Evolutionary conservation across 1,140 invertebrate species (phyloP).

Genomic region (Colletes latitarsis): DNA sequence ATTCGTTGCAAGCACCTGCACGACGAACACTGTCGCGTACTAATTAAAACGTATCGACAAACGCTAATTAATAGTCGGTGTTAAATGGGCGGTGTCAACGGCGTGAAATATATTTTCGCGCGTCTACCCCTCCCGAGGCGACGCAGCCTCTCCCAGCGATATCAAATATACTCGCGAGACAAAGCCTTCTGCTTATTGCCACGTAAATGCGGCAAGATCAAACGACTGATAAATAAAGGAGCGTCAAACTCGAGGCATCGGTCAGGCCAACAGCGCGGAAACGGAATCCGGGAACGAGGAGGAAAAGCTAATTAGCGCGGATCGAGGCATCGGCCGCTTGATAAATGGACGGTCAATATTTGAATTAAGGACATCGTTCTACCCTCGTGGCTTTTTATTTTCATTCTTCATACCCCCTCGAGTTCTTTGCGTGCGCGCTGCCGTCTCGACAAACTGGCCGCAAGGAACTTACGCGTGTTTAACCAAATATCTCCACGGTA

Average conservation of each 20-base stretch:
- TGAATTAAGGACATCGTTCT: conserved; percentile 64
- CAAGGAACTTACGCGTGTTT: conserved; percentile 61
- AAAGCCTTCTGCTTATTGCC: conserved; percentile 51
- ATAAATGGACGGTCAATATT: conserved; percentile 76
- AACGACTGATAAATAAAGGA: conserved; percentile 62
- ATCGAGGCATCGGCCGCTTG: conserved; percentile 67
- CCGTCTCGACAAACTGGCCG: conserved; percentile 37
- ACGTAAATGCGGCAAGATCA: conserved; percentile 55
- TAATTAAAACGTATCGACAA: conserved; percentile 22
- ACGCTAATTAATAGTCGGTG: conserved; percentile 33
- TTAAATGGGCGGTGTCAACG: conserved; percentile 22
- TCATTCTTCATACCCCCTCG: conserved; percentile 36
- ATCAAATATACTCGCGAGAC: conserved; percentile 43
- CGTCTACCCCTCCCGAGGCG: not conserved
- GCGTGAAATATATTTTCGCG: conserved; percentile 9
- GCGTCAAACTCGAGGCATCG: conserved; percentile 52
- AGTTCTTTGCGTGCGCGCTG: conserved; percentile 29
- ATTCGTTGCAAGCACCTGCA: not conserved
- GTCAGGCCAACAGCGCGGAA: conserved; percentile 23
- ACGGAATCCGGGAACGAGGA: conserved; percentile 53
- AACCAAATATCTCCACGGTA: conserved; percentile 68
- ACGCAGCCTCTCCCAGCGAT: conserved; percentile 9
- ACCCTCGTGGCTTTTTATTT: conserved; percentile 20
- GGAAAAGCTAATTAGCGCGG: conserved; percentile 70
- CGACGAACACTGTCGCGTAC: not conserved